Conservation (phyloP, 2,797 vertebrate genomes). For the Lithobates pipiens region DNA sequence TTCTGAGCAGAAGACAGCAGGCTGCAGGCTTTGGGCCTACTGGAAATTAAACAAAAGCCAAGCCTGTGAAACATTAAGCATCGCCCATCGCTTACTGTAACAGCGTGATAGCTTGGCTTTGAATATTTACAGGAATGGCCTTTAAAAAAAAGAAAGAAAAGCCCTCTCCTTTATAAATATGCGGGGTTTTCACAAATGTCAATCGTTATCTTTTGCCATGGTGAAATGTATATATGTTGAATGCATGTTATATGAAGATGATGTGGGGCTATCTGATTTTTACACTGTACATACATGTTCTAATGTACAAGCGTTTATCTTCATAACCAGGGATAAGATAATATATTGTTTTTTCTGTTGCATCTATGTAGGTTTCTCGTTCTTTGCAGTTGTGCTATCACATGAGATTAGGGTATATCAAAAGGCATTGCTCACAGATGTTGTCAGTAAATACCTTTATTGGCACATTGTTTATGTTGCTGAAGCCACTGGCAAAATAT, state of each 20-base stretch:
- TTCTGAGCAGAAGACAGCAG: conserved; percentile 23
- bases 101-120: background rate
- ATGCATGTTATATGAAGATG: background rate
- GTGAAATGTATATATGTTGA: background rate
- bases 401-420: background rate
- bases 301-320: background rate
- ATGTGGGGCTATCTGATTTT: background rate
- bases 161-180: background rate
- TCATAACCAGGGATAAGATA: background rate
- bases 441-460: background rate
- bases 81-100: background rate
- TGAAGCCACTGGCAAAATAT: background rate
- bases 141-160: background rate
- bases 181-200: background rate
- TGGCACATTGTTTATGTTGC: background rate
- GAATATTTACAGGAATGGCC: background rate
- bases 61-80: background rate
- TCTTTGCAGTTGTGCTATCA: background rate
- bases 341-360: background rate
- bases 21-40: conserved; percentile 38
- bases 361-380: background rate
- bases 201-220: background rate
- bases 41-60: conserved; percentile 23
- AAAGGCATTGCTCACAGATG: background rate
- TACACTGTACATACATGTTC: background rate